Evolutionary conservation across 2,888 invertebrate genomes (phyloP).

Genomic region (Hyalella azteca): DNA sequence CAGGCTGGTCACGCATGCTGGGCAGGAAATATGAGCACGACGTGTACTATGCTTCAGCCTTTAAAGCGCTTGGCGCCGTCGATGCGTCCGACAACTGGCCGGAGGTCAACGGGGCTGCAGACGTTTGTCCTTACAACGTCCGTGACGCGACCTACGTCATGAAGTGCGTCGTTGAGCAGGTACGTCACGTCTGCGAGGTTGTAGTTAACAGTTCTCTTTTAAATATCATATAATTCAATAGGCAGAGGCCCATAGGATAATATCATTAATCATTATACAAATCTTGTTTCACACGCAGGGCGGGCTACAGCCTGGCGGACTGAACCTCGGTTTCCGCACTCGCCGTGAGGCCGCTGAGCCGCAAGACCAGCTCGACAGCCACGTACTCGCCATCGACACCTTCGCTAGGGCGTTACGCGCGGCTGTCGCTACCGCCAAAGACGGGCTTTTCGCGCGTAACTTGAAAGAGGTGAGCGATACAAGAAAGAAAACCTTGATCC

Average conservation of each 20-base stretch:
- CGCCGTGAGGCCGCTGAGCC: conserved; percentile 52
- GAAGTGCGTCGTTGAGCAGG: conserved; percentile 57
- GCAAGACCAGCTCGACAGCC: conserved; percentile 51
- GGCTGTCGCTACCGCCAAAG: conserved; percentile 43
- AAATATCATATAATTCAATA: no score
- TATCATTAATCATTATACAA: background rate
- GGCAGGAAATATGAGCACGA: conserved; percentile 53
- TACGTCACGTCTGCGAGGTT: background rate
- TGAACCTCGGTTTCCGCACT: conserved; percentile 48
- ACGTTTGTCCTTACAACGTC: conserved; percentile 44
- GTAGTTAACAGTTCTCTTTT: no score
- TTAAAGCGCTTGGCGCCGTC: conserved; percentile 49
- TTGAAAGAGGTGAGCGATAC: conserved; percentile 49
- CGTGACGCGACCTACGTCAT: conserved; percentile 54
- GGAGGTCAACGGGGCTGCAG: conserved; percentile 40
- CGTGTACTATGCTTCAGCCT: conserved; percentile 51
- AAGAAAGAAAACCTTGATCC: conserved; percentile 48
- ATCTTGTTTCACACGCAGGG: conserved; percentile 33
- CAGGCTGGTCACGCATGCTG: conserved; percentile 48
- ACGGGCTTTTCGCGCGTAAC: conserved; percentile 50
- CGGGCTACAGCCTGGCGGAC: conserved; percentile 50
- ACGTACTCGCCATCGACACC: conserved; percentile 57
- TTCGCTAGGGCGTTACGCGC: conserved; percentile 53
- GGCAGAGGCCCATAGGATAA: no score
- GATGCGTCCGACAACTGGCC: conserved; percentile 53